Conservation (phyloP, 2,888 invertebrate species). For the Exephanes ischioxanthus region DNA sequence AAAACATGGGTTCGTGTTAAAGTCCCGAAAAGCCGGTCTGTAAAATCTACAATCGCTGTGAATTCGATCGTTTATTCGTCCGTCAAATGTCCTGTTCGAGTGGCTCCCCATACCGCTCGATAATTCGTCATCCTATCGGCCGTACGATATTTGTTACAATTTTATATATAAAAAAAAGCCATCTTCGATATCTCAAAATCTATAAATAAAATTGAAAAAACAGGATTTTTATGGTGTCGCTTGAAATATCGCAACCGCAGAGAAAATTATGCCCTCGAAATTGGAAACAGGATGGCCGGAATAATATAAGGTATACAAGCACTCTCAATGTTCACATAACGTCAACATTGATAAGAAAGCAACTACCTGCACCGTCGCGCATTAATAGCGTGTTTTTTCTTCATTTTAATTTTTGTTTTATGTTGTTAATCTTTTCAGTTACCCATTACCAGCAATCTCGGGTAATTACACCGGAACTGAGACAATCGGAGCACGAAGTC, state of each 20-base stretch:
- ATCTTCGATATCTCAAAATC: neutral
- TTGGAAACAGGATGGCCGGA: neutral
- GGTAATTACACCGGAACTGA: conserved; percentile 73
- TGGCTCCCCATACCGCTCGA: too few species aligned
- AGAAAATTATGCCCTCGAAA: neutral
- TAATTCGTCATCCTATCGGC: too few species aligned
- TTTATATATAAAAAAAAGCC: neutral
- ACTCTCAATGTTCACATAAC: neutral
- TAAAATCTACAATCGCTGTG: too few species aligned
- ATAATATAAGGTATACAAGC: neutral
- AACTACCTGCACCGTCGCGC: neutral
- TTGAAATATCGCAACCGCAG: neutral
- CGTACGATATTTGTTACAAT: neutral
- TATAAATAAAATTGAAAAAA: neutral
- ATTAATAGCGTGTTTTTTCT: neutral
- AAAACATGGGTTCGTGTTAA: too few species aligned
- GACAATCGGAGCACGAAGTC: conserved; percentile 76
- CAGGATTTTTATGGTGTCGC: neutral
- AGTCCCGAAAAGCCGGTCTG: too few species aligned
- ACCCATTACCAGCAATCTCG: conserved; percentile 43
- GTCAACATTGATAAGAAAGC: neutral
- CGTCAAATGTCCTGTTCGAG: too few species aligned
- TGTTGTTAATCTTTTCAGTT: conserved; percentile 1
- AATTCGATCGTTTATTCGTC: too few species aligned
- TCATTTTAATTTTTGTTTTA: neutral